phyloP scores from a whole-genome alignment of 1,140 invertebrate genomes.

The Oreohelix idahoensis region DNA sequence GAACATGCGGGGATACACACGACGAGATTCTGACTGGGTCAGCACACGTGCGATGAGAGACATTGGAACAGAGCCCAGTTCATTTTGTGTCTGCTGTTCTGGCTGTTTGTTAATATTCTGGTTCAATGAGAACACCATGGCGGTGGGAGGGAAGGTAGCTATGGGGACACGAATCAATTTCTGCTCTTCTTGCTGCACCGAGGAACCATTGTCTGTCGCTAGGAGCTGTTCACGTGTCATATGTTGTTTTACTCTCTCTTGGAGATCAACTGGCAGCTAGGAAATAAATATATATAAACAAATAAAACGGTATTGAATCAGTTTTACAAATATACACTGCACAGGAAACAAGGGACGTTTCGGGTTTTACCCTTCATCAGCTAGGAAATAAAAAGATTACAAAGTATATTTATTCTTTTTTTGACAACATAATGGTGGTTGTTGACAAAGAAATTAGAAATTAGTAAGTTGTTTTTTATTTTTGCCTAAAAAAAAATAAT shows the following conservation, averaged over 20 bases:
- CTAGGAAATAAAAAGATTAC: no score
- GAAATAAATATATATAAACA: conserved; percentile 47
- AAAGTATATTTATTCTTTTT: no score
- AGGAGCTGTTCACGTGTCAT: conserved; percentile 72
- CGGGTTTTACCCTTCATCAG: no score
- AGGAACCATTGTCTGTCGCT: conserved; percentile 62
- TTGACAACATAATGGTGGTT: no score
- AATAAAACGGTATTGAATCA: no score
- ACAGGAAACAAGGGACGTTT: no score
- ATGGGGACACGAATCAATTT: conserved; percentile 86
- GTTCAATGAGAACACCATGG: conserved; percentile 89
- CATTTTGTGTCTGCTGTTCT: conserved; percentile 5
- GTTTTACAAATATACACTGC: no score
- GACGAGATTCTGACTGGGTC: conserved; percentile 78
- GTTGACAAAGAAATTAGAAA: no score
- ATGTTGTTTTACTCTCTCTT: conserved; percentile 83
- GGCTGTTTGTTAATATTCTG: conserved; percentile 56
- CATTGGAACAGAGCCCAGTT: conserved; percentile 86
- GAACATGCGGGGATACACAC: conserved; percentile 58
- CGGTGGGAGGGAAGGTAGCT: conserved; percentile 88
- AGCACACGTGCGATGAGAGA: conserved; percentile 94
- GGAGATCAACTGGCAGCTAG: conserved; percentile 90
- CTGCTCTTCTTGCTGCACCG: conserved; percentile 73
- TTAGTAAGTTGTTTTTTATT: no score
- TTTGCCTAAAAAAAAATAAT: no score